Conservation (phyloP, 2,797 vertebrate species). For the Psittacula derbiana region DNA sequence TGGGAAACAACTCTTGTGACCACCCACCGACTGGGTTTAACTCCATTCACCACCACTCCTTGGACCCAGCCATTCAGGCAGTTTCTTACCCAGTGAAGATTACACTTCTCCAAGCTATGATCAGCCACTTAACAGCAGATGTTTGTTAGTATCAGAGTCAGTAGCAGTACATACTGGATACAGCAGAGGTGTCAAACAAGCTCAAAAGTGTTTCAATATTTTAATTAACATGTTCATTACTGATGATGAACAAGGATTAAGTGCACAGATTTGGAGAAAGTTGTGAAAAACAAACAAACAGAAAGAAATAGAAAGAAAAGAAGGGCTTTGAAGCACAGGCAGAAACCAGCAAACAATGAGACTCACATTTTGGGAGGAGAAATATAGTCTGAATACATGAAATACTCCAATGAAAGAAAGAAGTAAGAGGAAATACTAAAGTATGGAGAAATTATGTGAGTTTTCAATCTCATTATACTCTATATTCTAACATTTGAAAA, state of each 20-base stretch:
- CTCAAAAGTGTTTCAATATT: background rate
- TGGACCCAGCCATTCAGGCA: background rate
- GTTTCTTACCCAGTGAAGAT: background rate
- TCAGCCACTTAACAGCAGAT: background rate
- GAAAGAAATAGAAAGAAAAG: background rate
- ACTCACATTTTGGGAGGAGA: background rate
- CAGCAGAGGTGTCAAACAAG: background rate
- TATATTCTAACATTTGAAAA: background rate
- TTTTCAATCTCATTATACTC: background rate
- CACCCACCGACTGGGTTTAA: background rate
- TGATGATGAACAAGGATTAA: background rate
- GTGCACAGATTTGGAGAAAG: background rate
- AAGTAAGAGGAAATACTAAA: background rate
- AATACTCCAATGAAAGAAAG: background rate
- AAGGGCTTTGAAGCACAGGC: background rate
- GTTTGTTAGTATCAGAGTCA: background rate
- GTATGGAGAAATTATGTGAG: background rate
- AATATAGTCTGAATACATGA: background rate
- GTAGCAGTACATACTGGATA: background rate
- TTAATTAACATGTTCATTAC: background rate
- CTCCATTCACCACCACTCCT: background rate
- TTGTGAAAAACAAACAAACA: background rate
- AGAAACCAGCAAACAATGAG: background rate
- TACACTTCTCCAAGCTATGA: background rate
- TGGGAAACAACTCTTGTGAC: background rate